Base-by-base conservation (phyloP, 1,140 invertebrate genomes). In the Drosophila melanica region DNA sequence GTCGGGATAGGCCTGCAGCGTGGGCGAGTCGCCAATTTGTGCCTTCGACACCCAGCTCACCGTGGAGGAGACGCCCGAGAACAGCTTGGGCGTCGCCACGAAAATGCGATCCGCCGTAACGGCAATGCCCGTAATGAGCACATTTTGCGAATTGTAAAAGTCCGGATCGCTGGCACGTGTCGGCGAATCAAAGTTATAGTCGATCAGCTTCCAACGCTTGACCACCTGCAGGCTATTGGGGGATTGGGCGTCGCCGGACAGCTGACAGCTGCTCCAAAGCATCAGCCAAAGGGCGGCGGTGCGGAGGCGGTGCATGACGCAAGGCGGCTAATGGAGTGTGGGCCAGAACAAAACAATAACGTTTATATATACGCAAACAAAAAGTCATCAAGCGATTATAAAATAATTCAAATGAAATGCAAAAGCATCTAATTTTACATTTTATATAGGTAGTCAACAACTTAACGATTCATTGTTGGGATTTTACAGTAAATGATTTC, bases 51-150 rank as follows among this genome's bases (percentile, higher is more conserved):
- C 93, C 85, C 93, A 94, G 9, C 93, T 94, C 1, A 97, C 72
- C 0, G 96, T 96, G 2, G 96, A 95, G 0, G 96, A 94, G 1
- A 96, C 94, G 5, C 96, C 96, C 0, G 93, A 92, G 14, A 95
- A 93, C 1, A 97, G 89, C 54, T 96, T 93, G 0, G 96, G 96
- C 0, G 94, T 94, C 1, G 95, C 93, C 2, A 97, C 48, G 79
- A 96, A 97, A n/a, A 97, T 92, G 63, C 94, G 93, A 69, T 96
- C 94, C 90, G 93, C 94, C 1, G 93, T 93, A 1, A 97, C 92
- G 73, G 96, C 96, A 41, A 97, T 81, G 2, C 96, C 96, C 0
- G 96, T 97, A 7, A 95, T 94, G 1, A 96, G 94, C 0, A 95
- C 94, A 82, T 96, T 96, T 79, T 95, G 94, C 0, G 95, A 94